These are phyloP conservation scores for Mamestra configurata DNA, from an alignment of 1,140 invertebrate species.

Conservation along the genomic window DNA sequence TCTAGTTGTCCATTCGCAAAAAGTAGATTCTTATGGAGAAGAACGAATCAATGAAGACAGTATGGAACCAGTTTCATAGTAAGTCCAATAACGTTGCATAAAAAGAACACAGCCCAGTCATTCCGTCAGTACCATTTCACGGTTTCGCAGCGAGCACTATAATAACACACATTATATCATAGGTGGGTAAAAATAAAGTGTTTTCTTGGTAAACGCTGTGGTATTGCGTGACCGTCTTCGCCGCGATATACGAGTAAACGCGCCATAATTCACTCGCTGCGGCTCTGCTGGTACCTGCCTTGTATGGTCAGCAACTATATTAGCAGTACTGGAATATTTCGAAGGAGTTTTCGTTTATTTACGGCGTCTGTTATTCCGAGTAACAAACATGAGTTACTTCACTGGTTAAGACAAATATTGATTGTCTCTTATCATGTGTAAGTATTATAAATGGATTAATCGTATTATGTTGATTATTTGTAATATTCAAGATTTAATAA, in stretches of 20 bases:
- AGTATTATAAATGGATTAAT: too few species aligned
- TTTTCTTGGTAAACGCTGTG: conserved; percentile 32
- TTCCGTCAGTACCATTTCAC: background rate
- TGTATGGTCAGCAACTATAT: background rate
- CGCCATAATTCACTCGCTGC: conserved; percentile 43
- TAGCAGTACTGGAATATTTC: too few species aligned
- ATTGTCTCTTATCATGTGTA: too few species aligned
- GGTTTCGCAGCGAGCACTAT: conserved; percentile 3
- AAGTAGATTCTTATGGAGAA: too few species aligned
- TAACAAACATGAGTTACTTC: too few species aligned
- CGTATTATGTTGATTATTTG: background rate
- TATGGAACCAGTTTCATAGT: background rate
- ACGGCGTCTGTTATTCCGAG: too few species aligned
- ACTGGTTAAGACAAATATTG: too few species aligned
- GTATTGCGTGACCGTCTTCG: conserved; percentile 48
- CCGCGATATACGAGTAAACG: conserved; percentile 18
- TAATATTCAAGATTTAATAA: background rate
- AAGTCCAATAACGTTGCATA: conserved; percentile 1
- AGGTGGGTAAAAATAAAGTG: conserved; percentile 31
- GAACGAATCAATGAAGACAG: too few species aligned
- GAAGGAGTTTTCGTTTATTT: background rate
- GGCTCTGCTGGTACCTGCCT: background rate
- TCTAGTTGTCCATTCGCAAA: too few species aligned
- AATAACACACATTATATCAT: conserved; percentile 37
- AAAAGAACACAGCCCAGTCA: background rate